These are phyloP conservation scores for Molorchus minor DNA, from an alignment of 2,888 invertebrate species.

Conservation along the genomic window DNA sequence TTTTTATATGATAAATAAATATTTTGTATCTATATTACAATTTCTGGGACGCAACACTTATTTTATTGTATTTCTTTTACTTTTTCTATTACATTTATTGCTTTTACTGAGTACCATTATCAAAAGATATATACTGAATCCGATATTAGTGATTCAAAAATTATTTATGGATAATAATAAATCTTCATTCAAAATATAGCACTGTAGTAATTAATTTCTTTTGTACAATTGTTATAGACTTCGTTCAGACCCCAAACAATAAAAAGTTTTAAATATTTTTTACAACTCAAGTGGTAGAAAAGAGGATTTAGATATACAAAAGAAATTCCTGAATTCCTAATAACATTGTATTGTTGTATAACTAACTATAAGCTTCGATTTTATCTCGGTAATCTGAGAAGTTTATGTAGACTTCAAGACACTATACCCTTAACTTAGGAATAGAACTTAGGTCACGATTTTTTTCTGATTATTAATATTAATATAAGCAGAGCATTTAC, in stretches of 20 bases:
- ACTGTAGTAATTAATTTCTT: slow-evolving; percentile 23
- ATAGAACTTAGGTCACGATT: slow-evolving; percentile 13
- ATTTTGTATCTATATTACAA: no score
- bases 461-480: not conserved
- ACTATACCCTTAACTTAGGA: slow-evolving; percentile 3
- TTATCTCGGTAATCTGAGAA: slow-evolving; percentile 21
- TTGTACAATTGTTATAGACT: slow-evolving; percentile 10
- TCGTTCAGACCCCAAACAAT: slow-evolving; percentile 9
- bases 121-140: no score
- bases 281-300: slow-evolving; percentile 11
- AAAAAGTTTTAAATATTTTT: slow-evolving; percentile 9
- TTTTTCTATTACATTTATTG: no score
- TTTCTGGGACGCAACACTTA: not conserved
- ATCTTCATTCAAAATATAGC: slow-evolving; percentile 18
- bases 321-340: slow-evolving; percentile 29
- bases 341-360: slow-evolving; percentile 2
- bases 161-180: slow-evolving; percentile 17
- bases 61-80: no score
- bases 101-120: no score
- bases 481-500: no score
- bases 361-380: slow-evolving; percentile 15
- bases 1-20: no score
- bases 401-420: not conserved
- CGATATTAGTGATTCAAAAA: slow-evolving; percentile 9
- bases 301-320: slow-evolving; percentile 25